Evolutionary conservation across 2,113 vertebrate genomes (phyloP), one percentile per base, ranked within the genome.

Genomic region (Sorex fumeus): DNA sequence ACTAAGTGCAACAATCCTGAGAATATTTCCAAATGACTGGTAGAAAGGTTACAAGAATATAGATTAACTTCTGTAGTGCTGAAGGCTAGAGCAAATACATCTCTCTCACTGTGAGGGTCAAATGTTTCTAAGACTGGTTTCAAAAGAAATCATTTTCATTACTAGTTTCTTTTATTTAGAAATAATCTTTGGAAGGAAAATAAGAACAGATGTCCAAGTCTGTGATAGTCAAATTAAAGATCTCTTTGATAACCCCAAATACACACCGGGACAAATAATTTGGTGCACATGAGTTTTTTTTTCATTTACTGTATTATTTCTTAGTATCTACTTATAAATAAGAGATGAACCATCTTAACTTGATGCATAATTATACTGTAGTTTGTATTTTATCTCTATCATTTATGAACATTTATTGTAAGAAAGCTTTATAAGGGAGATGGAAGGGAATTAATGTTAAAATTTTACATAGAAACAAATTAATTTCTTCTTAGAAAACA

Each of bases 361-460:
- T 89, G 77, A 87, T 71, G 9, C 74, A 60, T 84, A 62, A 83
- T 84, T 80, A 25, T 32, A 69, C 57, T 93, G 60, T 53, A 74
- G 74, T 89, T 93, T 90, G 34, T 82, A 88, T 89, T 94, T 96
- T 94, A 89, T 53, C 93, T 89, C 85, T 94, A 43, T 84, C 89
- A 87, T 62, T 82, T 57, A 23, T 95, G 57, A 91, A 19, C 88
- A 92, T 91, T 95, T 91, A 82, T 75, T 91, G 9, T 82, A 70
- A 75, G 40, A 92, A 92, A 92, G 30, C 64, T 84, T 79, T 93
- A 82, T 60, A 95, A 88, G 87, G 91, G 66, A 95, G 95, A 95
- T 66, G 74, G 57, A 93, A 16, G 36, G 36, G 84, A 91, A 12
- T 45, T 69, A 50, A 77, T 84, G 64, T 84, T 89, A 81, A 74